Base-by-base conservation (phyloP, 1,140 invertebrate genomes). In the Drosophila simulans region DNA sequence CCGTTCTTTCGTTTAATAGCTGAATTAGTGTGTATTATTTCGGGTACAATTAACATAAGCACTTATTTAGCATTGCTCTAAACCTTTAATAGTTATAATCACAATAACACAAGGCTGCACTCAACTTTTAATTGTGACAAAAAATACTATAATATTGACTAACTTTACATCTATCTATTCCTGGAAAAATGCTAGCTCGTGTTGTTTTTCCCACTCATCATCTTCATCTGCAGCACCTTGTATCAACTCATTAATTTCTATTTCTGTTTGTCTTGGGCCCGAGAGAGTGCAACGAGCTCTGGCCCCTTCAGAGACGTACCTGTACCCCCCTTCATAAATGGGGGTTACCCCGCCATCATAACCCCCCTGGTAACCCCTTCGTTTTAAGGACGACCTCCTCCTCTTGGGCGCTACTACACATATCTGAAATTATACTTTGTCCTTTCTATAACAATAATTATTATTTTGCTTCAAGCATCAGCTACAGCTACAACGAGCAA, bases 401-500 rank as follows among this genome's bases (percentile, higher is more conserved):
- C 82, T 48, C 57, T 52, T 78, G 59, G 72, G 73, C 74, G 65
- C 75, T 72, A 69, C 72, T 86, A 81, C 81, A 85, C 81, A 86
- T 85, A 88, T 88, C 83, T 88, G 83, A 88, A 88, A 88, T 88
- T 89, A 89, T 88, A 88, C 83, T 88, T 88, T 88, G 84, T 88
- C 80, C 84, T 89, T 88, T 88, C 84, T 88, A 88, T 89, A 88
- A 88, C 84, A 88, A 88, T 88, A 88, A 88, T 88, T 88, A 88
- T 88, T 88, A 88, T 88, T 88, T 88, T 89, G 80, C 80, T 88
- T 83, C 62, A 88, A 88, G 83, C 83, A 89, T 85, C 82, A 78
- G 43, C 80, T 63, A 54, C 56, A 76, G 48, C 72, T 51, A 27
- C 53, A 39, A 46, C 43, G 52, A 73, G 49, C 48, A 58, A 55